Base-by-base conservation (phyloP, 2,113 vertebrate species). In the Marmota flaviventris region DNA sequence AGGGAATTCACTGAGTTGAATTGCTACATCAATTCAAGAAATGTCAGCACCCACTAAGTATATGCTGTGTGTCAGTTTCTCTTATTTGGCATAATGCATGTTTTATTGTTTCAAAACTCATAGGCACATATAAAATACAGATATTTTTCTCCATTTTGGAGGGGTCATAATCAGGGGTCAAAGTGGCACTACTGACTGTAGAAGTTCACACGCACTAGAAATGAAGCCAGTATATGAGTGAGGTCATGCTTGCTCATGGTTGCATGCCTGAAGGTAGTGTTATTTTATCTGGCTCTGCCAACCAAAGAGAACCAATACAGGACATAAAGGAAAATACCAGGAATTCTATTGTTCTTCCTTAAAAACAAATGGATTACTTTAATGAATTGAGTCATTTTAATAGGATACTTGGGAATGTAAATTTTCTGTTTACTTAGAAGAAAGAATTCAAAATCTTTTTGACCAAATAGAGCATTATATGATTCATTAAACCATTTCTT, bases 351-450 rank as follows among this genome's bases (percentile, higher is more conserved):
- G 29, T 1, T 42, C 9, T 94, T 70, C 24, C 45, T 73, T 63
- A 84, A 89, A 75, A 39, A 51, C 29, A 73, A 97, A 88, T 53
- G 13, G 8, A 25, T 78, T 56, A 45, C 72, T 94, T 91, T 89
- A 88, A 95, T 58, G 4, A 67, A 25, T 37, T 87, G 29, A 10
- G 10, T 63, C 37, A 79, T 77, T 79, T 2, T 67, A 76, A 27
- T n/a, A 58, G 94, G 29, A 84, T 27, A 53, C 10, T 27, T 27
- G 34, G 16, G 94, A 83, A 78, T 79, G 8, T 42, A 78, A 81
- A 53, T 81, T 37, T 42, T 48, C 39, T 76, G 67, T 42, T 81
- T 72, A 37, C n/a, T 42, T 81, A 32, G 53, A 89, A 73, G 32
- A 20, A 91, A n/a, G 3, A 93, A 84, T 76, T 92, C 39, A 72